Evolutionary conservation across 2,888 invertebrate species (phyloP).

Genomic region (Diplolepis rosae): DNA sequence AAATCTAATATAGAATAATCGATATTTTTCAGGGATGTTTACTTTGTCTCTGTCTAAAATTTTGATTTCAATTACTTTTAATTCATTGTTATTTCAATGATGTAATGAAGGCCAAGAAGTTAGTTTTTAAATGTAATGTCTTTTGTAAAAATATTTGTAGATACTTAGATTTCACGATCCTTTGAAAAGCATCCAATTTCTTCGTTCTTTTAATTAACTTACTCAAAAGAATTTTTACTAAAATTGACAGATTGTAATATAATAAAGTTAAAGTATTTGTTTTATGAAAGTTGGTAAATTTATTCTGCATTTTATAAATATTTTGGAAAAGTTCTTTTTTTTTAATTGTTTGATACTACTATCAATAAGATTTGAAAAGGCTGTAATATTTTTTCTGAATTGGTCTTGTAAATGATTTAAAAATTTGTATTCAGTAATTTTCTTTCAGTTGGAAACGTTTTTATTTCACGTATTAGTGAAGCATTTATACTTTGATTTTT

Average conservation of each 20-base stretch:
- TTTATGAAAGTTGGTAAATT: not conserved
- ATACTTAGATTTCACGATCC: not conserved
- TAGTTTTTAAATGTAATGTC: not conserved
- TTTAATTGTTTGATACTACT: too few relatives aligned
- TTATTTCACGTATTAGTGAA: not conserved
- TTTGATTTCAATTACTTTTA: not conserved
- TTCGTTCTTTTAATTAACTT: conserved; percentile 43
- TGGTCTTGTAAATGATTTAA: not conserved
- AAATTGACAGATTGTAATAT: conserved; percentile 36
- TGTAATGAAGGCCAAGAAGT: not conserved
- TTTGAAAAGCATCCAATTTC: not conserved
- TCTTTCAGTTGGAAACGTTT: not conserved
- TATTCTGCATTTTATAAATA: conserved; percentile 6
- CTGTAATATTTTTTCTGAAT: not conserved
- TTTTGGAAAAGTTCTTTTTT: not conserved
- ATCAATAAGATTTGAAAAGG: not conserved
- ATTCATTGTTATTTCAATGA: not conserved
- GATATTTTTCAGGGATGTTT: conserved; percentile 2
- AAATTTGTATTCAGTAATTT: not conserved
- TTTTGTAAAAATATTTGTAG: not conserved
- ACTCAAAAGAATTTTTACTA: conserved; percentile 40
- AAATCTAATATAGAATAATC: not conserved
- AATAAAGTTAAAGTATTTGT: conserved; percentile 32
- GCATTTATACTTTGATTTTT: not conserved
- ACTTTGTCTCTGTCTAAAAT: not conserved